Conservation (phyloP, 2,797 vertebrate genomes). For the Loriculus beryllinus region DNA sequence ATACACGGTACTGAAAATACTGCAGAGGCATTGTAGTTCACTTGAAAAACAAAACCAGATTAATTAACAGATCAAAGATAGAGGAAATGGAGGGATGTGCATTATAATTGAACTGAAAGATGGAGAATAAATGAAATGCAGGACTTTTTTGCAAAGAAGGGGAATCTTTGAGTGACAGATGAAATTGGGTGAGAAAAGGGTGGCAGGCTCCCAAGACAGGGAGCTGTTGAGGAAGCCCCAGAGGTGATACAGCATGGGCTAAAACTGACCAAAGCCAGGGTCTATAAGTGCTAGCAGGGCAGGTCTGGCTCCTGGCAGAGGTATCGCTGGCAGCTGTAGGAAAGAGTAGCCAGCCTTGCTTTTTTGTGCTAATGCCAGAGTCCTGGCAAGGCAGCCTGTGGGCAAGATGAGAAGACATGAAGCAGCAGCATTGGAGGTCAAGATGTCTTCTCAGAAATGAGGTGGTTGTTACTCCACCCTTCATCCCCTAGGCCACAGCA, state of each 20-base stretch:
- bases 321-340: not conserved
- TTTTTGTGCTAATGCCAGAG: not conserved
- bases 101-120: not conserved
- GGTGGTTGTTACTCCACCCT: not conserved
- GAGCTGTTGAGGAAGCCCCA: not conserved
- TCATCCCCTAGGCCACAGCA: not conserved
- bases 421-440: not conserved
- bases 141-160: not conserved
- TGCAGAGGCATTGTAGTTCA: not conserved
- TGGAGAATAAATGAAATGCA: not conserved
- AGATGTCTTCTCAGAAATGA: not conserved
- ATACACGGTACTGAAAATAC: not conserved
- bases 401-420: rapidly evolving
- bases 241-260: rapidly evolving
- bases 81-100: not conserved
- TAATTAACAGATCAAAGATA: constrained; percentile 33
- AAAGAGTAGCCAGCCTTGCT: not conserved
- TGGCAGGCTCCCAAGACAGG: not conserved
- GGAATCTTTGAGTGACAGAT: not conserved
- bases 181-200: not conserved
- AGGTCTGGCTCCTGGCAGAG: not conserved
- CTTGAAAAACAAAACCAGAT: not conserved
- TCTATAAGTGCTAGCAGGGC: not conserved
- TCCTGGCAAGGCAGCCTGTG: not conserved
- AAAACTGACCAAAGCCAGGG: not conserved